Evolutionary conservation across 2,888 invertebrate species (phyloP).

Genomic region (Eurytoma californica): DNA sequence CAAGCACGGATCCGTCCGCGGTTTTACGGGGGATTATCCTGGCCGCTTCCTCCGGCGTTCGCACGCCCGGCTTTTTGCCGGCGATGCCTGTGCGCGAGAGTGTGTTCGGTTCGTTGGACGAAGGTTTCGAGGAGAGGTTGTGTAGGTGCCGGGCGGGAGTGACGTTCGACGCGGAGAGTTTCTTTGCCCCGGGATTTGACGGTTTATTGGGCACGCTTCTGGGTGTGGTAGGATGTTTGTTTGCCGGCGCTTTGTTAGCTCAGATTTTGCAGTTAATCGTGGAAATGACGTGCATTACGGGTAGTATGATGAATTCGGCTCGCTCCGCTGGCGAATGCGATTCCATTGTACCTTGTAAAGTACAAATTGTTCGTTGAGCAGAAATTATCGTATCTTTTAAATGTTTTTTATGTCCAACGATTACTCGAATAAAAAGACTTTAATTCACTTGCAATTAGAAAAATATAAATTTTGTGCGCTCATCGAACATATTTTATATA

Average conservation of each 20-base stretch:
- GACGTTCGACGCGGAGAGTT: not conserved
- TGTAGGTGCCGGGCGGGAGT: not conserved
- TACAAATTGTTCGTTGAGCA: no score
- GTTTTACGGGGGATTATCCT: constrained; percentile 72
- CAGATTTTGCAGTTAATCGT: no score
- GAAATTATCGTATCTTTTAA: no score
- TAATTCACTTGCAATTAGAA: no score
- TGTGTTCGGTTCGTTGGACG: not conserved
- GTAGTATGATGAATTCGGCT: no score
- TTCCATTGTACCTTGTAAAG: no score
- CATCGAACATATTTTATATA: no score
- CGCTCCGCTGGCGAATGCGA: no score
- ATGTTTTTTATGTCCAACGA: no score
- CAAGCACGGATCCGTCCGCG: constrained; percentile 57
- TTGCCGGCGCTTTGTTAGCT: not conserved
- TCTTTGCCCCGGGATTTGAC: constrained; percentile 8
- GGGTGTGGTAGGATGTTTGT: constrained; percentile 1
- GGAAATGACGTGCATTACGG: no score
- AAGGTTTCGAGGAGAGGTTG: not conserved
- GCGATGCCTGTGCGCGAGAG: not conserved
- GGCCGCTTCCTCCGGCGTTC: constrained; percentile 55
- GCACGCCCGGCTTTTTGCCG: not conserved
- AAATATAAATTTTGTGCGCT: no score
- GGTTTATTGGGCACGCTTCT: constrained; percentile 7
- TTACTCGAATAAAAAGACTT: no score